phyloP scores from a whole-genome alignment of 2,113 vertebrate genomes.

The Colinus virginianus region DNA sequence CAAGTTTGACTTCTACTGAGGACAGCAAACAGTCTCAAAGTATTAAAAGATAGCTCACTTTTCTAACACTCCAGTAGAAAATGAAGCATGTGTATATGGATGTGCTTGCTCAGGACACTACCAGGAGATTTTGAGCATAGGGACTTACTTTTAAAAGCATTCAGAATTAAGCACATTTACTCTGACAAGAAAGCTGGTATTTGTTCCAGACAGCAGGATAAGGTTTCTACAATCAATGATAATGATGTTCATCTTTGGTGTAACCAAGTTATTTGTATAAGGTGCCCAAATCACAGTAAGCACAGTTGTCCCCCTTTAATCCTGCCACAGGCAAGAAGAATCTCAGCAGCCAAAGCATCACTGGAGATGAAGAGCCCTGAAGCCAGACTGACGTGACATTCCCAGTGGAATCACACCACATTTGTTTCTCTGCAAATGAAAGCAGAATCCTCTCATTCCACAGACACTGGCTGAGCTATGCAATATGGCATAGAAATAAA shows the following conservation, averaged over 20 bases:
- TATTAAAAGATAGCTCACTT: background rate
- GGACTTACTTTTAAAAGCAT: background rate
- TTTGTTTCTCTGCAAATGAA: background rate
- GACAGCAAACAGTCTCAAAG: background rate
- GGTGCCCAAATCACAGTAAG: background rate
- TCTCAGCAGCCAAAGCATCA: background rate
- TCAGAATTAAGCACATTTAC: background rate
- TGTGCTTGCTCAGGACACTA: background rate
- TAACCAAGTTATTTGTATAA: background rate
- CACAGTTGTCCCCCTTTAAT: background rate
- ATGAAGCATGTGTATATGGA: background rate
- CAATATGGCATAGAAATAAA: background rate
- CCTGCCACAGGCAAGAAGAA: background rate
- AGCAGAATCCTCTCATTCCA: background rate
- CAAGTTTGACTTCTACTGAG: background rate
- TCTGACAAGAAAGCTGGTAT: background rate
- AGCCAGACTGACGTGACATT: background rate
- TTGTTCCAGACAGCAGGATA: background rate
- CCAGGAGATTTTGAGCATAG: background rate
- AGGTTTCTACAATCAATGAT: background rate
- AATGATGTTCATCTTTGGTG: background rate
- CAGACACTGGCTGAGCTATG: background rate
- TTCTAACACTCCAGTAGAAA: background rate
- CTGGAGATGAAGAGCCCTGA: background rate
- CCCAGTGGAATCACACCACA: background rate